These are phyloP conservation scores for Piprites chloris DNA, from an alignment of 2,113 vertebrate genomes.

Conservation along the genomic window DNA sequence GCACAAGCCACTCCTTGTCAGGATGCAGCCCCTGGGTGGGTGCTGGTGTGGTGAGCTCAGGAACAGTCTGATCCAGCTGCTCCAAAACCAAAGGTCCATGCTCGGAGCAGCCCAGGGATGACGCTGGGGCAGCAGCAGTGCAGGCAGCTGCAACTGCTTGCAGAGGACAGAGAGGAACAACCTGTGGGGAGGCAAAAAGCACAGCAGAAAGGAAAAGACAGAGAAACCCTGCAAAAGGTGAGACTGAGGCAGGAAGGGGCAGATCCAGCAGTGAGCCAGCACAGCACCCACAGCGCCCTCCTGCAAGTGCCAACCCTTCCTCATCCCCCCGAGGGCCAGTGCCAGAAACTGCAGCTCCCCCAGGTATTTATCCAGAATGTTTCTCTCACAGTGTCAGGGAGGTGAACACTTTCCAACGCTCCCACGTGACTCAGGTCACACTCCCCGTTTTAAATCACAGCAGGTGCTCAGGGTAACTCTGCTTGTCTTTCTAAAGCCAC, in stretches of 20 bases:
- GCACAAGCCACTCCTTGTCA: fast-evolving
- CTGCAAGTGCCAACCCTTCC: fast-evolving
- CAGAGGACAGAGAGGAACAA: background rate
- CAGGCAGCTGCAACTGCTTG: background rate
- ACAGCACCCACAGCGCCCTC: background rate
- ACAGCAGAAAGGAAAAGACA: background rate
- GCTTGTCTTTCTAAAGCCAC: background rate
- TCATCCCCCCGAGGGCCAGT: background rate
- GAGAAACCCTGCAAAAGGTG: background rate
- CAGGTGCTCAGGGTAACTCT: background rate
- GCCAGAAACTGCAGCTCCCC: background rate
- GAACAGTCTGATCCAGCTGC: background rate
- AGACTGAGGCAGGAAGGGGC: background rate
- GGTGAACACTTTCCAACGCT: background rate
- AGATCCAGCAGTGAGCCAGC: background rate
- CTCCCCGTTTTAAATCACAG: background rate
- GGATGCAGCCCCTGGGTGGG: fast-evolving
- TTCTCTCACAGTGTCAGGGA: too few relatives aligned
- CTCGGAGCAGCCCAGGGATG: background rate
- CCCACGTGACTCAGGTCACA: background rate
- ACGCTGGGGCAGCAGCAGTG: fast-evolving
- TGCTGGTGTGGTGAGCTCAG: background rate
- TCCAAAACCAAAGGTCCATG: background rate
- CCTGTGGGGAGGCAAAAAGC: background rate
- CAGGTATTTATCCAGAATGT: background rate